Base-by-base conservation (phyloP, 2,888 invertebrate species). In the Cantharis rufa region DNA sequence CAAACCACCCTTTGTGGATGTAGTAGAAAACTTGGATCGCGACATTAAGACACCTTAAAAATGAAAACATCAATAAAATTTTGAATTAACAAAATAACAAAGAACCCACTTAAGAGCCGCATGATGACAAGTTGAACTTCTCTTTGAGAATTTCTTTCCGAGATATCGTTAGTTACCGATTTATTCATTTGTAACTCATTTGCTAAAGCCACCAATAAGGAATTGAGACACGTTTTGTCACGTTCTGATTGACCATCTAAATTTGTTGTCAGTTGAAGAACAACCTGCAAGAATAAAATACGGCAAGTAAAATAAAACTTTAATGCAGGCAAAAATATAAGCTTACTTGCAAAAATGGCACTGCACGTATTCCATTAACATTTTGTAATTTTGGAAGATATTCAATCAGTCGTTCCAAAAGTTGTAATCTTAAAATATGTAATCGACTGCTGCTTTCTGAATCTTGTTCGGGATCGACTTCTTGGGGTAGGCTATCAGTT, bases 71-170 rank as follows among this genome's bases (percentile, higher is more conserved):
- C 10, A n/a, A 66, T 18, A 61, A 15, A 27, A 68, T 10, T 63
- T 66, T n/a, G 13, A n/a, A 48, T 48, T 5, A 18, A 4, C 10
- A 16, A 48, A 32, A 61, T 69, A 32, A 48, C 9, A 62, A 72
- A 63, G 27, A 48, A 91, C 92, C 91, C 89, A 91, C 97, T 96
- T 69, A 98, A 90, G 28, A 98, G 90, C 76, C 97, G 91, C 91
- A 98, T 94, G 77, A 97, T 92, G 32, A 98, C 93, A 10, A 98
- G 90, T 86, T 96, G 96, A 76, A 97, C 93, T 89, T 98, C 98
- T 78, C 95, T 91, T 79, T 92, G 91, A 77, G 94, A 92, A 27
- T 92, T 94, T 70, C 97, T 91, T 71, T 91, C 90, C 81, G 91
- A 90, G 77, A 91, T 88, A 70, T 90, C 89, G 11, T 84, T 87